Conservation (phyloP, 2,797 vertebrate genomes). For the Champsocephalus gunnari region DNA sequence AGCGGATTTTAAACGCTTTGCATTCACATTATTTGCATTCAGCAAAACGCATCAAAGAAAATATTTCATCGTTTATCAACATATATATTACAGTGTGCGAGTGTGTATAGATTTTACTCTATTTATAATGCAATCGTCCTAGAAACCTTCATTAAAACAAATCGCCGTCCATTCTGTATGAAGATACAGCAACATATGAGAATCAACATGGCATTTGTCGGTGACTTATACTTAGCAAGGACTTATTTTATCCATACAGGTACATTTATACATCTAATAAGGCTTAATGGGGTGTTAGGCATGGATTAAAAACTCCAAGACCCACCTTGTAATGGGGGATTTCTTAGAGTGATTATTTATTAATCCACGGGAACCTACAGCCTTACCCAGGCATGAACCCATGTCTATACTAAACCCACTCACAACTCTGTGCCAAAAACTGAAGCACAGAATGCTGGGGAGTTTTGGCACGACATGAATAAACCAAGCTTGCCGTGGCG, state of each 20-base stretch:
- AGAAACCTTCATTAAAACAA: conserved; percentile 21
- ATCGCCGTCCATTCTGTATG: not conserved
- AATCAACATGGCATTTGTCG: conserved; percentile 35
- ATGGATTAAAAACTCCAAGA: conserved; percentile 60
- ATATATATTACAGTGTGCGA: not conserved
- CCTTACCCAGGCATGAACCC: conserved; percentile 59
- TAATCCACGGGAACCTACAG: conserved; percentile 72
- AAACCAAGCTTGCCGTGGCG: conserved; percentile 51
- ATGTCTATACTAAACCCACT: conserved; percentile 70
- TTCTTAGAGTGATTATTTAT: conserved; percentile 74
- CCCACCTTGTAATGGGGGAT: conserved; percentile 58
- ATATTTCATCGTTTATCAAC: conserved; percentile 35
- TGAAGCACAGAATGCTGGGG: conserved; percentile 53
- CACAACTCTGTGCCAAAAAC: conserved; percentile 57
- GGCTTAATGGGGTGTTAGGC: conserved; percentile 53
- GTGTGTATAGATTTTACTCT: conserved; percentile 10
- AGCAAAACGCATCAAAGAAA: conserved; percentile 48
- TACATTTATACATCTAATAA: conserved; percentile 59
- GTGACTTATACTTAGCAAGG: conserved; percentile 41
- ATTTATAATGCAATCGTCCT: conserved; percentile 19
- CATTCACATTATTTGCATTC: conserved; percentile 41
- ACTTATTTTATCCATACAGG: conserved; percentile 49
- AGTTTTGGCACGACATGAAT: conserved; percentile 78
- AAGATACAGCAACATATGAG: conserved; percentile 6
- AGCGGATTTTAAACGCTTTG: conserved; percentile 51